phyloP scores from a whole-genome alignment of 2,113 vertebrate genomes.

The Buteo buteo region DNA sequence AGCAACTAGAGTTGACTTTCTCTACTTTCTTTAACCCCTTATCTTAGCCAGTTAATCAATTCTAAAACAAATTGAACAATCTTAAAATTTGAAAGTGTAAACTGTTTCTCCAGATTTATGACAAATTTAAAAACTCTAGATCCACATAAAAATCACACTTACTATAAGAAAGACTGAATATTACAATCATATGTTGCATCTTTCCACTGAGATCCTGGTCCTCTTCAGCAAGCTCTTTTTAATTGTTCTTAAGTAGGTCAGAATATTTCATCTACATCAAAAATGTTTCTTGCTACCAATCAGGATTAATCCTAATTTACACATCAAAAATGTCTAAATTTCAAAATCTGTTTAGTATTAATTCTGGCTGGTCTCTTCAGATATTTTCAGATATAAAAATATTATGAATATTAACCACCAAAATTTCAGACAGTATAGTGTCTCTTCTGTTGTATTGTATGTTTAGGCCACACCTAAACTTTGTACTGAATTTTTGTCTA shows the following conservation, averaged over 20 bases:
- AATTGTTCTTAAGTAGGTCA: neutral
- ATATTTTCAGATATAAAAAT: neutral
- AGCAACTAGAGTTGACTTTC: neutral
- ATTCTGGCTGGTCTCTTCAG: neutral
- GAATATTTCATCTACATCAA: neutral
- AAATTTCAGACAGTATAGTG: neutral
- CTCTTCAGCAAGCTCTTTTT: neutral
- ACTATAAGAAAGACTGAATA: neutral
- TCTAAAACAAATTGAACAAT: neutral
- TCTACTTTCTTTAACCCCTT: neutral
- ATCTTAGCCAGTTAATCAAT: neutral
- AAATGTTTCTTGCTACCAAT: neutral
- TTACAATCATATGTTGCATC: neutral
- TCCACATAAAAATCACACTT: neutral
- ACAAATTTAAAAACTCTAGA: neutral
- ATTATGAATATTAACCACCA: neutral
- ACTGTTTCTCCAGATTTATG: neutral
- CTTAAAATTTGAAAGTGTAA: neutral
- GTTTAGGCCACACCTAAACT: neutral
- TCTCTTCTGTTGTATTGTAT: neutral
- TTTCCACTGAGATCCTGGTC: neutral
- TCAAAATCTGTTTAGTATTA: neutral
- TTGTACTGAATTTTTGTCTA: neutral
- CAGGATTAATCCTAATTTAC: neutral
- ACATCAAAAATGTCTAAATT: neutral